Evolutionary conservation across 2,888 invertebrate genomes (phyloP), one percentile per base, ranked within the genome.

Genomic region (Leptinotarsa juncta): DNA sequence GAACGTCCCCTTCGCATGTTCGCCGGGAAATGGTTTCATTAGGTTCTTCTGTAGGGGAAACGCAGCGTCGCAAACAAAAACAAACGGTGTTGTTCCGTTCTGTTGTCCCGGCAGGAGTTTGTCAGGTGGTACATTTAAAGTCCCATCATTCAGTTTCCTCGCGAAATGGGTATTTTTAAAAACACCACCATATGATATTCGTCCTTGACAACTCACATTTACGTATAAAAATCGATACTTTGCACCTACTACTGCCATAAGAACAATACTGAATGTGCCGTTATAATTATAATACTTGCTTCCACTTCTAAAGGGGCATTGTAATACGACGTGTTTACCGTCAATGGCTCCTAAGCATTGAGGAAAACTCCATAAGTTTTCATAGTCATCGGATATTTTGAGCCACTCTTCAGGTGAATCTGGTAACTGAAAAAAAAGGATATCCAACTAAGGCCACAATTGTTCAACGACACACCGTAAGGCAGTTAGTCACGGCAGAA

Each of bases 231-330:
- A 85, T 10, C 83, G 83, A 74, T 86, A 87, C 71, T 87, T 78
- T 18, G 85, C 85, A 81, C 88, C 86, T 16, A 84, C 86, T 70
- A 86, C 68, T 55, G 83, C 86, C 67, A 86, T 78, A 62, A 71
- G 53, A 42, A 65, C 71, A 42, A 71, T 71, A 71, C 71, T 71
- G 71, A 71, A 65, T 49, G 67, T 62, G 60, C 48, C 55, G 20
- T 68, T 57, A 57, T 72, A 60, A 68, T 72, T 68, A 42, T 48
- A 72, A 72, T 72, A 72, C 26, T 68, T 62, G 18, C 68, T 68
- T 72, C 68, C 60, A 72, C 57, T 72, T 68, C 48, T 23, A 26
- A 65, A 71, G 18, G 26, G 69, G n/a, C 26, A 20, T 69, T 69
- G 69, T 50, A 15, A 15, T 50, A 50, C 50, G 50, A 50, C 50